Conservation (phyloP, 1,140 invertebrate species). For the Calycopis cecrops region DNA sequence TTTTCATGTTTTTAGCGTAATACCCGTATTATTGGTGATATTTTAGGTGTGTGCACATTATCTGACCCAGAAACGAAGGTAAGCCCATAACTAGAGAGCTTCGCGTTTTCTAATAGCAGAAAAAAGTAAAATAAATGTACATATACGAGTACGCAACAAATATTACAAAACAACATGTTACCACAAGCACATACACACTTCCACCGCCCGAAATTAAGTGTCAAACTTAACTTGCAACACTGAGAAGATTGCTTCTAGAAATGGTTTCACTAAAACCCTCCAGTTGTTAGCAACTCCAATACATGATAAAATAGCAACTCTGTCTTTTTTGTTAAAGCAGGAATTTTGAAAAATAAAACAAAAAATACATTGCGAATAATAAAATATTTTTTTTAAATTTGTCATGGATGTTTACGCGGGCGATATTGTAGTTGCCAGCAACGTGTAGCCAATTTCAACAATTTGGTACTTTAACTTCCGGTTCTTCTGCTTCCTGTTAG, state of each 20-base stretch:
- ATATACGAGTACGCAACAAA: too few relatives aligned
- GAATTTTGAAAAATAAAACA: slow-evolving; percentile 1
- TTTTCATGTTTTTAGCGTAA: too few relatives aligned
- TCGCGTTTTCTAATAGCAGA: too few relatives aligned
- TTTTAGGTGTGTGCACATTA: too few relatives aligned
- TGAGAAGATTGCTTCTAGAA: neutral
- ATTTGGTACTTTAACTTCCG: slow-evolving; percentile 41
- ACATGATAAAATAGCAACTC: too few relatives aligned
- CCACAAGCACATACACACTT: neutral
- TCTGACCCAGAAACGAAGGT: too few relatives aligned
- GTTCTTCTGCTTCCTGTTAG: slow-evolving; percentile 47
- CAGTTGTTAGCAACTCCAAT: slow-evolving; percentile 9
- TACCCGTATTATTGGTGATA: too few relatives aligned
- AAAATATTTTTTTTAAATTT: neutral
- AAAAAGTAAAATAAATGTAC: too few relatives aligned
- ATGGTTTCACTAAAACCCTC: neutral
- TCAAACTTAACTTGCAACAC: slow-evolving; percentile 6
- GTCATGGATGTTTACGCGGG: neutral
- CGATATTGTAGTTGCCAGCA: slow-evolving; percentile 29
- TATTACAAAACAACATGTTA: neutral
- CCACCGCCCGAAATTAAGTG: slow-evolving; percentile 2
- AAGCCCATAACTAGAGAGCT: too few relatives aligned
- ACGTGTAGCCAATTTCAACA: slow-evolving; percentile 33
- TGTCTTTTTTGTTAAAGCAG: too few relatives aligned
- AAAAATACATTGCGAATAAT: neutral